A percentile compares a stretch with the other conserved stretches of the same genome.
phyloP scores from a whole-genome alignment of 2,113 vertebrate genomes.

The Cricetomys ansorgei region DNA sequence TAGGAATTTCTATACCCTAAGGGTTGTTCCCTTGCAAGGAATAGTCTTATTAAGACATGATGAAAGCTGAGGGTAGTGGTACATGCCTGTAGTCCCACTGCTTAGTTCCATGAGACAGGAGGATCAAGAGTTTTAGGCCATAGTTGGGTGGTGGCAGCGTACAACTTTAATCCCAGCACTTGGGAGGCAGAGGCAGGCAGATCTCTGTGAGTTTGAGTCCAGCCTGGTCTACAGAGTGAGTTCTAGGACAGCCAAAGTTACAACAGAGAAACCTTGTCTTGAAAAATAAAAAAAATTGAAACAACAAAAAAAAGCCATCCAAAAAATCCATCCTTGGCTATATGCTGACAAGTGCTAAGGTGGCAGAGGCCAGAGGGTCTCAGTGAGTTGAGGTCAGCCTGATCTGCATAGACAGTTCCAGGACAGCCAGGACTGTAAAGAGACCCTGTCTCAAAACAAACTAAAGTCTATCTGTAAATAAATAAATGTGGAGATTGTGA shows the following conservation, averaged over 20 bases:
- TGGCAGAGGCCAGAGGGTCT: neutral
- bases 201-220: neutral
- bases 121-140: neutral
- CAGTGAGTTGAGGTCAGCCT: neutral
- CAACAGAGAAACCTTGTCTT: neutral
- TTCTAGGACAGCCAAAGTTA: neutral
- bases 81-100: neutral
- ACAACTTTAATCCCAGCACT: neutral
- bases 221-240: neutral
- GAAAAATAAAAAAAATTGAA: too few species aligned
- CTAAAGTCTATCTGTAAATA: neutral
- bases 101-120: neutral
- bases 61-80: neutral
- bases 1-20: neutral
- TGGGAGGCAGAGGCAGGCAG: neutral
- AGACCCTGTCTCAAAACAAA: neutral
- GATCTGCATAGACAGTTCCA: neutral
- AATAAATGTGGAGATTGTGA: neutral
- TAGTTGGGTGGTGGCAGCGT: too few species aligned
- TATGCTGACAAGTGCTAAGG: too few species aligned
- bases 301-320: too few species aligned
- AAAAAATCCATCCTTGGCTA: too few species aligned
- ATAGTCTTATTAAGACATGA: neutral
- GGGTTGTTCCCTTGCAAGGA: constrained; percentile 14
- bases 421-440: neutral